A percentile compares a stretch with the other conserved stretches of the same genome.
phyloP scores from a whole-genome alignment of 2,888 invertebrate genomes.

The Polylopha cassiicola region DNA sequence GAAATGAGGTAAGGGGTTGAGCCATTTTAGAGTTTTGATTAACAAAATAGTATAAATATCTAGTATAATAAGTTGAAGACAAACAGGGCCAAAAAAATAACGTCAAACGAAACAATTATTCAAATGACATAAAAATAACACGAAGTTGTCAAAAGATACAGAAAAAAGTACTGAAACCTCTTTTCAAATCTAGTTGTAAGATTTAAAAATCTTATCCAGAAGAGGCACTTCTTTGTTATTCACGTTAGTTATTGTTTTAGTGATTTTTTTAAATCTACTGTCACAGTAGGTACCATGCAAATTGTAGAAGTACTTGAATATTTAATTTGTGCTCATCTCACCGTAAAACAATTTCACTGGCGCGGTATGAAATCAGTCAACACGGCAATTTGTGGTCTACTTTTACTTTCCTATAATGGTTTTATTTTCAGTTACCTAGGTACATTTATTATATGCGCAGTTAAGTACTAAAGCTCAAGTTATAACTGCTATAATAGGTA shows the following conservation, averaged over 20 bases:
- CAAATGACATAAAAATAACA: too few species aligned
- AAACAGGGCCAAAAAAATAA: constrained; percentile 2
- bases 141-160: too few species aligned
- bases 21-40: constrained; percentile 22
- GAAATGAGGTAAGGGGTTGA: constrained; percentile 38
- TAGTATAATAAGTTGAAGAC: constrained; percentile 20
- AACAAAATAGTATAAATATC: neutral
- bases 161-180: too few species aligned
- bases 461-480: neutral
- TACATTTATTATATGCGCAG: neutral
- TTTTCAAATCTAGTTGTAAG: too few species aligned
- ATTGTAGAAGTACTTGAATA: too few species aligned
- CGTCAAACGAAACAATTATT: too few species aligned
- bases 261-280: too few species aligned
- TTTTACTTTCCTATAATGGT: constrained; percentile 7
- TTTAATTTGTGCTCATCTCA: too few species aligned
- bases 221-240: too few species aligned
- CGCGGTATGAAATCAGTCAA: constrained; percentile 1
- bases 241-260: too few species aligned
- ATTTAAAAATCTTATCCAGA: too few species aligned
- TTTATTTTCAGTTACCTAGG: neutral
- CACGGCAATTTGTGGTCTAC: constrained; percentile 5
- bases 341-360: neutral
- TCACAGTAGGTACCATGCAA: too few species aligned
- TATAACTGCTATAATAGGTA: neutral